Conservation (phyloP, 1,140 invertebrate species). For the Caenorhabditis remanei region DNA sequence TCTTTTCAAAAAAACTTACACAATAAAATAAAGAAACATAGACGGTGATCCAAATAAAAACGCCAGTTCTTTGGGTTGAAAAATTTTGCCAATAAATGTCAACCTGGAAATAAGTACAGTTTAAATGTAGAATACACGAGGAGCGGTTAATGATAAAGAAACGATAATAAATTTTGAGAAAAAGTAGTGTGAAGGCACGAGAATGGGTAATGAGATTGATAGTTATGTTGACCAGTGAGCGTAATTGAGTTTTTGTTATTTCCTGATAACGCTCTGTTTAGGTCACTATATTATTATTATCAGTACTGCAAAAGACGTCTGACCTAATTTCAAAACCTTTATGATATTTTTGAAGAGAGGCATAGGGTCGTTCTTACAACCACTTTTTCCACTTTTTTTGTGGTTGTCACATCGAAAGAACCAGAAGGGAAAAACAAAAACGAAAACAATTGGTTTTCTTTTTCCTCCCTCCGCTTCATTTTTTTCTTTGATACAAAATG, state of each 20-base stretch:
- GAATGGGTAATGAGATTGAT: constrained; percentile 8
- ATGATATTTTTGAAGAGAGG: no score
- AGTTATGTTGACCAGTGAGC: constrained; percentile 16
- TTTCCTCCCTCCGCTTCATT: not conserved
- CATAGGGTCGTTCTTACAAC: not conserved
- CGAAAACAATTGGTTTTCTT: constrained; percentile 5
- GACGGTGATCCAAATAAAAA: constrained; percentile 41
- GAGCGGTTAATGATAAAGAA: not conserved
- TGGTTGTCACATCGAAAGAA: not conserved
- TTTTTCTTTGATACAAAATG: no score
- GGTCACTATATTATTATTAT: constrained; percentile 26
- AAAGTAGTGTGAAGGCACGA: not conserved
- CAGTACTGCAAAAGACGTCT: not conserved
- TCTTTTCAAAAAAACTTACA: constrained; percentile 32
- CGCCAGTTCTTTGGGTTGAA: constrained; percentile 51
- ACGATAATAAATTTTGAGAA: no score
- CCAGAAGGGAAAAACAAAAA: not conserved
- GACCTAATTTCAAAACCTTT: not conserved
- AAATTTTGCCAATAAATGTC: constrained; percentile 30
- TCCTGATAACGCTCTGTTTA: constrained; percentile 12
- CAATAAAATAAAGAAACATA: constrained; percentile 47
- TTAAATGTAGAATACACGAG: not conserved
- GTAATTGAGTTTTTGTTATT: not conserved
- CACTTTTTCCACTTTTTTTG: not conserved
- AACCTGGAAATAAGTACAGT: constrained; percentile 17